These are phyloP conservation scores for Microcebus tavaratra DNA, from an alignment of 2,113 vertebrate species.

Conservation along the genomic window DNA sequence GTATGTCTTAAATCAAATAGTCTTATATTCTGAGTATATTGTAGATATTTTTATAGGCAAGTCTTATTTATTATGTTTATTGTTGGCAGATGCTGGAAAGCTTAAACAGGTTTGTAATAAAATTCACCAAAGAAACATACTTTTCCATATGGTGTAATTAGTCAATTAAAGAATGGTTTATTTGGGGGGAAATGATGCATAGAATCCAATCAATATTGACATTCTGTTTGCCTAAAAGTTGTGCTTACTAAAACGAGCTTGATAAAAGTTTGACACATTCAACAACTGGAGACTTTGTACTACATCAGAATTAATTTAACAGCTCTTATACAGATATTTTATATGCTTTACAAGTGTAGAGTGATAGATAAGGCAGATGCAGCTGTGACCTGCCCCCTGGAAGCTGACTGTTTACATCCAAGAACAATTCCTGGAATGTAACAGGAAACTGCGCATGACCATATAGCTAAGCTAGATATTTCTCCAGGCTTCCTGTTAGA, in stretches of 20 bases:
- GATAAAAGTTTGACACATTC: constrained; percentile 10
- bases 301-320: constrained; percentile 18
- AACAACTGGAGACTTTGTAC: constrained; percentile 17
- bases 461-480: constrained; percentile 59
- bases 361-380: constrained; percentile 6
- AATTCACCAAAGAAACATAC: constrained; percentile 15
- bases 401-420: constrained; percentile 53
- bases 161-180: constrained; percentile 22
- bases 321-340: neutral
- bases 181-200: constrained; percentile 36
- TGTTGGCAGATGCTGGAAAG: neutral
- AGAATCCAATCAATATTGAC: neutral
- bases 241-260: neutral
- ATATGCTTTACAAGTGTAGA: neutral
- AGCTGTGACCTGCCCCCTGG: constrained; percentile 21
- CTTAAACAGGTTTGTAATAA: neutral
- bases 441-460: constrained; percentile 62
- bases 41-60: neutral
- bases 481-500: constrained; percentile 75
- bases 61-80: neutral
- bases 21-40: neutral
- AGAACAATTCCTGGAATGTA: constrained; percentile 69
- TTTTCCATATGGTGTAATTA: constrained; percentile 55
- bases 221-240: neutral
- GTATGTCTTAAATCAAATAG: neutral